These are phyloP conservation scores for Arctopsyche grandis DNA, from an alignment of 1,140 invertebrate genomes.

Conservation along the genomic window DNA sequence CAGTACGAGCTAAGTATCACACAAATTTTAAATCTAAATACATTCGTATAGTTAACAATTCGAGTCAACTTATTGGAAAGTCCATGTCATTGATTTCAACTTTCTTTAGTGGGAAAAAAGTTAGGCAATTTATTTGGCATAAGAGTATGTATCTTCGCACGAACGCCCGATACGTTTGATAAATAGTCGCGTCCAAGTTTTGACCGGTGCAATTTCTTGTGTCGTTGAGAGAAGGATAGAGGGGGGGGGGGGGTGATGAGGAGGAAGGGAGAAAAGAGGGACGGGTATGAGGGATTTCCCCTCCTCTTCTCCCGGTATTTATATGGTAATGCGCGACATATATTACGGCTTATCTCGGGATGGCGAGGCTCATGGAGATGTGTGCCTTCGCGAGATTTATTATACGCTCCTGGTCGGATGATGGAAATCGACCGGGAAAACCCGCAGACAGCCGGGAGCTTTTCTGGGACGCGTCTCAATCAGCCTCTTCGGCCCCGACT, in stretches of 20 bases:
- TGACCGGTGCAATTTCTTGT: conserved; percentile 36
- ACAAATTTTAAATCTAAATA: too few species aligned
- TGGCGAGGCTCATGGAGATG: conserved; percentile 36
- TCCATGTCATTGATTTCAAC: too few species aligned
- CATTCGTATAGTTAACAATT: too few species aligned
- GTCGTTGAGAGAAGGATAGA: too few species aligned
- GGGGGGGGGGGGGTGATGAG: not conserved
- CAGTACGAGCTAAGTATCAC: too few species aligned
- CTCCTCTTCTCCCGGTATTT: conserved; percentile 42
- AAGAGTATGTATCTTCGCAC: too few species aligned
- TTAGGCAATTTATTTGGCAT: too few species aligned
- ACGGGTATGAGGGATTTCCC: not conserved
- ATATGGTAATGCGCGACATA: conserved; percentile 53
- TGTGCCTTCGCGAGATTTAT: conserved; percentile 33
- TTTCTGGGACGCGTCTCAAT: not conserved
- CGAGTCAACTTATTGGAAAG: too few species aligned
- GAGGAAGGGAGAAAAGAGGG: not conserved
- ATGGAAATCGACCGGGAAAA: not conserved
- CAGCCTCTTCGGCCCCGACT: not conserved
- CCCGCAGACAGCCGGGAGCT: too few species aligned
- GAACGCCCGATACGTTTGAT: not conserved
- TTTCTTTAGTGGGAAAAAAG: too few species aligned
- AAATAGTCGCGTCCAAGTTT: conserved; percentile 34
- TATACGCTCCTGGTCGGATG: not conserved
- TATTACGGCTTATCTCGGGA: conserved; percentile 51